Evolutionary conservation across 2,797 vertebrate species (phyloP).

Genomic region (Pantherophis alleghaniensis): DNA sequence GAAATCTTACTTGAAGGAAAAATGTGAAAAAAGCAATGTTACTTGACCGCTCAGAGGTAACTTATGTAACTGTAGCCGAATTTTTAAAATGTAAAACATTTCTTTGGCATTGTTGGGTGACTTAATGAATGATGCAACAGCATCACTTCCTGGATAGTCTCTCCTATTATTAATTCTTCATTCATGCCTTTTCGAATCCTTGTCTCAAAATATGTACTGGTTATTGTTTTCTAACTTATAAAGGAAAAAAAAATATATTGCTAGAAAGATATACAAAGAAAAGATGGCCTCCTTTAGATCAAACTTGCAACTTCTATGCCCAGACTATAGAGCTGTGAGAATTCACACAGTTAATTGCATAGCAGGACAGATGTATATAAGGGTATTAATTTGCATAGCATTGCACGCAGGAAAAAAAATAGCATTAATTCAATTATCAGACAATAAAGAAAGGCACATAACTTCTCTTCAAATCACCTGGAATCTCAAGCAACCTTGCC

Average conservation of each 20-base stretch:
- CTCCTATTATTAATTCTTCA: background rate
- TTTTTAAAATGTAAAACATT: background rate
- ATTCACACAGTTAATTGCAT: background rate
- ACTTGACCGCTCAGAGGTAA: background rate
- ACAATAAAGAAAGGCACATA: rapidly evolving
- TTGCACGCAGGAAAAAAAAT: background rate
- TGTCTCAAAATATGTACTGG: background rate
- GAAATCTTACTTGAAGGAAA: background rate
- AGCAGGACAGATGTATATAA: background rate
- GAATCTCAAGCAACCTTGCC: background rate
- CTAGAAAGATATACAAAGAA: background rate
- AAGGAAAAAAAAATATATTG: background rate
- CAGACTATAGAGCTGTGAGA: background rate
- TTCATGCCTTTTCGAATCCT: background rate
- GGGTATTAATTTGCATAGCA: background rate
- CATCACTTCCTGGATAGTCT: background rate
- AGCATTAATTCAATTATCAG: rapidly evolving
- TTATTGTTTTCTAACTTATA: background rate
- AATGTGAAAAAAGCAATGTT: background rate
- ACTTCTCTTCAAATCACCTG: background rate
- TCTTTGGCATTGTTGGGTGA: background rate
- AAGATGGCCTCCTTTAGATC: background rate
- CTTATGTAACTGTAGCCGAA: background rate
- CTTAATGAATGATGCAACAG: background rate
- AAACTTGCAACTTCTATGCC: background rate